A percentile compares a stretch with the other conserved stretches of the same genome.
These are phyloP conservation scores for Papilio polyxenes DNA, from an alignment of 1,140 invertebrate species.

Conservation along the genomic window DNA sequence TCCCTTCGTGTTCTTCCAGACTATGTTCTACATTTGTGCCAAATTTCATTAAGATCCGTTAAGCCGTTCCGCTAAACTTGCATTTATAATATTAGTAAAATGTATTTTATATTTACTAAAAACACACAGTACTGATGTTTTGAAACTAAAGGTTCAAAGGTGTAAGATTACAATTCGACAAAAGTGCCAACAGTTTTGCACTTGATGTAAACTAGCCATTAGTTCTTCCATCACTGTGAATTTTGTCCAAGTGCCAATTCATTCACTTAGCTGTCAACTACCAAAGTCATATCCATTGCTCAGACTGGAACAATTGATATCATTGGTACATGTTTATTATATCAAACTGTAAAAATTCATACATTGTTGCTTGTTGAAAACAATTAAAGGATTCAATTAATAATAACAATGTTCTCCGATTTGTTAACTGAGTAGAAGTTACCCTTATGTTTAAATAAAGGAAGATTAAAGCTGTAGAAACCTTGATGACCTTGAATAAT, in stretches of 20 bases:
- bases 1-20: too few relatives aligned
- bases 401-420: background rate
- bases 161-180: too few relatives aligned
- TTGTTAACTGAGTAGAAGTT: background rate
- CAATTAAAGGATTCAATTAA: background rate
- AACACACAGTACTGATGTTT: too few relatives aligned
- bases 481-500: too few relatives aligned
- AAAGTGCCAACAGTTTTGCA: background rate
- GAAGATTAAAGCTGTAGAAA: background rate
- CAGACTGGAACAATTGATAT: slow-evolving; percentile 12
- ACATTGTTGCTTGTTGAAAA: slow-evolving; percentile 4
- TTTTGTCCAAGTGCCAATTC: background rate
- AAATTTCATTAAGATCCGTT: too few relatives aligned
- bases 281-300: slow-evolving; percentile 34
- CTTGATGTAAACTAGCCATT: background rate
- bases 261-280: background rate
- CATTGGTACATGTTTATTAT: background rate
- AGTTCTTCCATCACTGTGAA: background rate
- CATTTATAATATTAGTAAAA: too few relatives aligned
- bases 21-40: too few relatives aligned
- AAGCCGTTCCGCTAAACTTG: too few relatives aligned
- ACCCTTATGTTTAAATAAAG: background rate
- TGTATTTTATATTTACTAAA: too few relatives aligned
- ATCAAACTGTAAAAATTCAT: background rate
- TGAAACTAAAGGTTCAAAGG: too few relatives aligned